A percentile compares a stretch with the other conserved stretches of the same genome.
phyloP scores from a whole-genome alignment of 2,888 invertebrate genomes.

The Xestoiulus laeticollis region DNA sequence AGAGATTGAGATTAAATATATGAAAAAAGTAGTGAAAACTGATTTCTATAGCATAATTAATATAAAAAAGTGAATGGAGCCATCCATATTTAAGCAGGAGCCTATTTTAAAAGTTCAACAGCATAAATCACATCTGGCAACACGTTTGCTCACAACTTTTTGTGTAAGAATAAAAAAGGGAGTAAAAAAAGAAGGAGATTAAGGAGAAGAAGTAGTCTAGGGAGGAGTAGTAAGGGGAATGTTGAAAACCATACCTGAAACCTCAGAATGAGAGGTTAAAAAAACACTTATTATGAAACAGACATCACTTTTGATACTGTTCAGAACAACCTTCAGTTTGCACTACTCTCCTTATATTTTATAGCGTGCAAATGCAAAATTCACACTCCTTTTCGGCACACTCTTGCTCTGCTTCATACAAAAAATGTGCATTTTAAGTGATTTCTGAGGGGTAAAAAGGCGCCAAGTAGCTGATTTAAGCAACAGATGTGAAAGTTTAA shows the following conservation, averaged over 20 bases:
- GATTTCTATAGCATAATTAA: no score
- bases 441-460: neutral
- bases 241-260: slow-evolving; percentile 33
- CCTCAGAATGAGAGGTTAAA: slow-evolving; percentile 37
- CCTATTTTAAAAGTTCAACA: slow-evolving; percentile 41
- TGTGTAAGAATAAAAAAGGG: neutral
- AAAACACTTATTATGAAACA: slow-evolving; percentile 24
- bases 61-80: neutral
- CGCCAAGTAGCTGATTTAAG: slow-evolving; percentile 24
- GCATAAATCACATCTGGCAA: slow-evolving; percentile 51
- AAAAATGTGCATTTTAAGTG: slow-evolving; percentile 29
- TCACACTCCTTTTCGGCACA: slow-evolving; percentile 33
- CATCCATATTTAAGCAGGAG: slow-evolving; percentile 28
- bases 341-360: neutral
- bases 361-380: slow-evolving; percentile 33
- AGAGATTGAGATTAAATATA: no score
- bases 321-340: slow-evolving; percentile 24
- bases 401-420: neutral
- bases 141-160: slow-evolving; percentile 20
- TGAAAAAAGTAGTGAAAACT: no score
- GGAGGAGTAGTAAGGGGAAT: slow-evolving; percentile 14
- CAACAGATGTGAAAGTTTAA: slow-evolving; percentile 28
- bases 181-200: neutral
- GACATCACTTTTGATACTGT: slow-evolving; percentile 37
- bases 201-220: neutral